phyloP scores from a whole-genome alignment of 2,888 invertebrate genomes.

The Agrotis segetum region DNA sequence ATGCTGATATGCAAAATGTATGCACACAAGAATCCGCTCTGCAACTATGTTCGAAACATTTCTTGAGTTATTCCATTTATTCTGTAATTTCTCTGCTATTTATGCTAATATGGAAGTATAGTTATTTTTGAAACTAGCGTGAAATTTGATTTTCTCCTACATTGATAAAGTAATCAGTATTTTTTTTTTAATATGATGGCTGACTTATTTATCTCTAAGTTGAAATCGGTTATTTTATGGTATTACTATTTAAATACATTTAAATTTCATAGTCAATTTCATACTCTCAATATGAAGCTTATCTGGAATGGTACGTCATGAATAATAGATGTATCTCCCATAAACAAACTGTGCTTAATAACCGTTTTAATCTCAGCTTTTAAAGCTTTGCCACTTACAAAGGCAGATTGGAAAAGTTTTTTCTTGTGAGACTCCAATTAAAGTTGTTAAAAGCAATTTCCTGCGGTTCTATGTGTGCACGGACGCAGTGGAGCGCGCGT shows the following conservation, averaged over 20 bases:
- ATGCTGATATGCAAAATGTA: slow-evolving; percentile 38
- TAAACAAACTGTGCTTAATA: slow-evolving; percentile 77
- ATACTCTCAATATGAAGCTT: slow-evolving; percentile 34
- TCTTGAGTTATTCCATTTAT: slow-evolving; percentile 31
- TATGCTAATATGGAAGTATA: background rate
- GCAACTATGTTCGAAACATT: slow-evolving; percentile 3
- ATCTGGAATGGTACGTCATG: slow-evolving; percentile 57
- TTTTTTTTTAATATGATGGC: no score
- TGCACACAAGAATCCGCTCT: slow-evolving; percentile 25
- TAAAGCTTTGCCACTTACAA: slow-evolving; percentile 83
- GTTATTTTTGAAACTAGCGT: background rate
- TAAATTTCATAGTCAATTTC: slow-evolving; percentile 36
- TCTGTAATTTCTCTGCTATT: slow-evolving; percentile 15
- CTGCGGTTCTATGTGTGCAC: slow-evolving; percentile 77
- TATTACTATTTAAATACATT: background rate
- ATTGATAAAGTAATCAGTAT: no score
- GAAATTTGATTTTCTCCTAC: no score
- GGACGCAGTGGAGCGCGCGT: slow-evolving; percentile 66
- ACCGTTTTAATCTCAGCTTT: slow-evolving; percentile 82
- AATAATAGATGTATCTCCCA: slow-evolving; percentile 67
- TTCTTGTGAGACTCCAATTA: slow-evolving; percentile 88
- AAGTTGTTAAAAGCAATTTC: slow-evolving; percentile 89
- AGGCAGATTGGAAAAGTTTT: slow-evolving; percentile 90
- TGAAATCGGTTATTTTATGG: no score
- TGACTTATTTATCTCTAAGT: no score